Evolutionary conservation across 2,888 invertebrate genomes (phyloP).

Genomic region (Drosophila prostipennis): DNA sequence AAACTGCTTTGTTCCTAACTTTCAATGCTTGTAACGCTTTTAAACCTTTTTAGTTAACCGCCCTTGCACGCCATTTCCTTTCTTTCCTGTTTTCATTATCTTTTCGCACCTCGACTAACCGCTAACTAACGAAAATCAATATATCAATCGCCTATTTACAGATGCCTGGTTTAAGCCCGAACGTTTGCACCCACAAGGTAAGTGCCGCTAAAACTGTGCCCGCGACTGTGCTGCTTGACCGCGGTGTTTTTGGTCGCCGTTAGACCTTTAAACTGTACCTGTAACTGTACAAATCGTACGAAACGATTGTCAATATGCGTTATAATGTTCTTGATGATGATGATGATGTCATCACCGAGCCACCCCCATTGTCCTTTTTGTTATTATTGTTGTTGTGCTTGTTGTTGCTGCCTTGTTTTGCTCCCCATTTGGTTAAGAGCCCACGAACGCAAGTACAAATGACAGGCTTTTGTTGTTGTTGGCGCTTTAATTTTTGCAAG

Average conservation of each 20-base stretch:
- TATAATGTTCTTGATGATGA: constrained; percentile 65
- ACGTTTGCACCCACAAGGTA: constrained; percentile 96
- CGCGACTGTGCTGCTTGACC: constrained; percentile 30
- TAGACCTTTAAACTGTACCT: constrained; percentile 23
- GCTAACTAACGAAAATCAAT: constrained; percentile 79
- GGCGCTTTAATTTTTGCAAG: constrained; percentile 41
- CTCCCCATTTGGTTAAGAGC: constrained; percentile 43
- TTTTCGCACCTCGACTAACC: constrained; percentile 63
- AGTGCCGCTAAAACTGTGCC: constrained; percentile 77
- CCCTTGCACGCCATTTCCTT: constrained; percentile 51
- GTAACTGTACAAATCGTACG: constrained; percentile 43
- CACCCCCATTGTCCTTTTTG: constrained; percentile 27
- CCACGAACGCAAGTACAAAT: constrained; percentile 52
- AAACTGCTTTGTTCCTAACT: constrained; percentile 14
- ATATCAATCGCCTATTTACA: constrained; percentile 86
- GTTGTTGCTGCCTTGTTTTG: constrained; percentile 17
- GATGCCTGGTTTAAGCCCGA: constrained; percentile 97
- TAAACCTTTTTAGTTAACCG: constrained; percentile 6
- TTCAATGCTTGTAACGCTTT: constrained; percentile 3
- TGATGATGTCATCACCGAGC: constrained; percentile 61
- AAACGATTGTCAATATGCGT: constrained; percentile 30
- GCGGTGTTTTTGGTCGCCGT: neutral
- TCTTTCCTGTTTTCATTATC: constrained; percentile 39
- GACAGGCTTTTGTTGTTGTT: constrained; percentile 48
- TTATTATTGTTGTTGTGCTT: too few species aligned